These are phyloP conservation scores for Coccyzus lansbergi DNA, from an alignment of 2,797 vertebrate species.

Conservation along the genomic window DNA sequence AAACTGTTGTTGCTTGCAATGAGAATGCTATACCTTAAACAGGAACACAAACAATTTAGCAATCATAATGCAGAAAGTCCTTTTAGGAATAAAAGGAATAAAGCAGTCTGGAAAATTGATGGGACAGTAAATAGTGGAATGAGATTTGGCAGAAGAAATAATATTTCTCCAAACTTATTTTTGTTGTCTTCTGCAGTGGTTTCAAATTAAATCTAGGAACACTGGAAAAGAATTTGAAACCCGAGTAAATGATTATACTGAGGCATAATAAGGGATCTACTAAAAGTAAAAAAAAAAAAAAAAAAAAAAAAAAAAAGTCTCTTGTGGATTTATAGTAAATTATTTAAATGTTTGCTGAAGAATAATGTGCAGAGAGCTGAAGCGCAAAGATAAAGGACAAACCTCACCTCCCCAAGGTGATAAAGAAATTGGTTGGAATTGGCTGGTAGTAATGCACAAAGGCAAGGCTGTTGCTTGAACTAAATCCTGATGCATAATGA, in stretches of 20 bases:
- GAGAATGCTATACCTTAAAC: not conserved
- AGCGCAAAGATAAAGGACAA: constrained; percentile 28
- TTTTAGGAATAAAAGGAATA: not conserved
- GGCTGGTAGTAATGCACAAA: not conserved
- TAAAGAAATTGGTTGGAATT: not conserved
- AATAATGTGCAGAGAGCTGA: constrained; percentile 10
- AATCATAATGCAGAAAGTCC: constrained; percentile 1
- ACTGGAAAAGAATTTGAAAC: not conserved
- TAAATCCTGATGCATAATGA: constrained; percentile 11
- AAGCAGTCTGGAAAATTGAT: not conserved
- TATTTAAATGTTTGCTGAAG: constrained; percentile 49
- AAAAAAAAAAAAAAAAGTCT: not conserved
- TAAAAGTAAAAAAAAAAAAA: not conserved
- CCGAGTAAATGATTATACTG: not conserved
- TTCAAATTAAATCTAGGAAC: constrained; percentile 5
- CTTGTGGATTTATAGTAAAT: constrained; percentile 14
- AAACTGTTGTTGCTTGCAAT: not conserved
- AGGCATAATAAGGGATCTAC: not conserved
- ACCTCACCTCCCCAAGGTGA: not conserved
- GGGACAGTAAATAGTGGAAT: not conserved
- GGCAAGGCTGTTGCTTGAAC: not conserved
- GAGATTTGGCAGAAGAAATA: not conserved
- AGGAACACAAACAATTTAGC: not conserved
- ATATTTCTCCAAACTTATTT: not conserved
- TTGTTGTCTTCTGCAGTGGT: not conserved